Percentiles rank a stretch among this genome's conserved stretches.
Conservation (phyloP, 2,888 invertebrate genomes). For the Drosophila buzzatii region DNA sequence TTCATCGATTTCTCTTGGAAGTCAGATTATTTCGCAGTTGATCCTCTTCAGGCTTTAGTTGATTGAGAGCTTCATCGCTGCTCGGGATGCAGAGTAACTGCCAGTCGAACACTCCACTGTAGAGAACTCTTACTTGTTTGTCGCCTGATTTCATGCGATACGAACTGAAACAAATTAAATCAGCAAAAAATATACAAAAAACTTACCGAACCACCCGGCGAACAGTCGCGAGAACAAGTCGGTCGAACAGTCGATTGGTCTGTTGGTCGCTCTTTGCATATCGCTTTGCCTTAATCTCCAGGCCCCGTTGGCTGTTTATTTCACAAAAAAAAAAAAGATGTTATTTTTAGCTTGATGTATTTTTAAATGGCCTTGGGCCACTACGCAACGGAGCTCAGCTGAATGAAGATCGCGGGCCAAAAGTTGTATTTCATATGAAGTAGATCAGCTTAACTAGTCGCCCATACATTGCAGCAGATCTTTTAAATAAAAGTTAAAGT, state of each 20-base stretch:
- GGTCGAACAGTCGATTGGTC: constrained; percentile 1
- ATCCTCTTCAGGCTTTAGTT: no score
- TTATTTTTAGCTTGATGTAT: constrained; percentile 81
- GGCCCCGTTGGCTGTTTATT: constrained; percentile 33
- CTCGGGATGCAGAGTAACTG: neutral
- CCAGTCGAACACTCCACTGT: neutral
- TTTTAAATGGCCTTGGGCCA: constrained; percentile 81
- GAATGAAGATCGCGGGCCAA: constrained; percentile 41
- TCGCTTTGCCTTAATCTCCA: constrained; percentile 58
- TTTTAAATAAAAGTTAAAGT: neutral
- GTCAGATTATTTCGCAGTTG: neutral
- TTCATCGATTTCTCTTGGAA: no score
- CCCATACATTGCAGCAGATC: constrained; percentile 1
- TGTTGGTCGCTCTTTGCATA: constrained; percentile 54
- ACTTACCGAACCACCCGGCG: constrained; percentile 24
- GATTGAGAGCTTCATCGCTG: neutral
- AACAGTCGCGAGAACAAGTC: constrained; percentile 47
- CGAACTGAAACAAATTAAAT: constrained; percentile 15
- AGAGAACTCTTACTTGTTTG: constrained; percentile 3
- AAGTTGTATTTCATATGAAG: constrained; percentile 34
- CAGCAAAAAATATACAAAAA: constrained; percentile 1
- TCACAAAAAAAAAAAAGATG: constrained; percentile 29
- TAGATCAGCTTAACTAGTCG: constrained; percentile 40
- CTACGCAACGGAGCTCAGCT: constrained; percentile 17
- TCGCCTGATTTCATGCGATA: constrained; percentile 13